Base-by-base conservation (phyloP, 1,140 invertebrate genomes). In the Drosophila kikkawai region DNA sequence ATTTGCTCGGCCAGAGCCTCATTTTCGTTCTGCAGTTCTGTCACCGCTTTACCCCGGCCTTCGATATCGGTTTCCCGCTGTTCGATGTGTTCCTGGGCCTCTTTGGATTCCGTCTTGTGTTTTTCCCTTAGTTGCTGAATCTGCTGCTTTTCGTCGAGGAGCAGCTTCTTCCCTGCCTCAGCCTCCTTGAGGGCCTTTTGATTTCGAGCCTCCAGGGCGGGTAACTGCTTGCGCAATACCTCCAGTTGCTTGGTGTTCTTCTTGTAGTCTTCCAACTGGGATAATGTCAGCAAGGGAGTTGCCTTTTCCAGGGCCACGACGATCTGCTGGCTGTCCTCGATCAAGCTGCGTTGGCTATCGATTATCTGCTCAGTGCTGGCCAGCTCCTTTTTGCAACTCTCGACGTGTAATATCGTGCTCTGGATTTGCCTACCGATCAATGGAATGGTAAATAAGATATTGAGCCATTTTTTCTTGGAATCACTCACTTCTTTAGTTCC, bases 161-260 rank as follows among this genome's bases (percentile, higher is more conserved):
- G 22, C 19, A 61, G 19, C 12, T 70, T 37, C 12, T 81, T 68
- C 7, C 55, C 53, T 2, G 70, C 41, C 4, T 75, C 61, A 0
- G 61, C 50, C 0, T 50, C 39, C 19, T 51, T 17, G 6, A 36
- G 17, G 0, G 68, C 13, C 3, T 22, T 42, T 1, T 80, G 67
- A 17, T 79, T 53, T 15, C 70, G 45, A 3, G 26, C 8, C 17
- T 70, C 32, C 11, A 63, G 11, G 0, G 34, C 2, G 2, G 32
- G 9, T 9, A 71, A 15, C 5, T 68, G 55, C 42, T 82, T 82
- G 36, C 66, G 56, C 19, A 75, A 6, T 0, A 41, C 42, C 11
- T 86, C 70, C 6, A 64, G 53, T 1, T 58, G 42, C 47, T 90
- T 91, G 4, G 58, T 17, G 17, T 42, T 67, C 17, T 81, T 64